Conservation (phyloP, 1,140 invertebrate genomes). For the Drosophila kepulauana region DNA sequence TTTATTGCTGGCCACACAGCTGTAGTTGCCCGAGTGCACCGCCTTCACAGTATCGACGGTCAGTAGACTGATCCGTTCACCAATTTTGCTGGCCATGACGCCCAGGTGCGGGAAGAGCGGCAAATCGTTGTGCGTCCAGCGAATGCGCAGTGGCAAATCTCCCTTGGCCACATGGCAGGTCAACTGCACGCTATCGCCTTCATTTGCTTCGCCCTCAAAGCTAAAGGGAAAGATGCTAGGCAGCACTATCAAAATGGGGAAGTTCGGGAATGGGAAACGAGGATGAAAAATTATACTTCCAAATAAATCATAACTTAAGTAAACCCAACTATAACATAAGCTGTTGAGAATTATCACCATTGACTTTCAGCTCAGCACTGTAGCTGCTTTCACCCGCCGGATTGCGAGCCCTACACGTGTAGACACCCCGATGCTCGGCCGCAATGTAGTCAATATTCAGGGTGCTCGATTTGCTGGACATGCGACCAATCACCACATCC, state of each 20-base stretch:
- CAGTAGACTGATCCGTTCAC: slow-evolving; percentile 88
- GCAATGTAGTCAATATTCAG: slow-evolving; percentile 86
- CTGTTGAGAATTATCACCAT: slow-evolving; percentile 64
- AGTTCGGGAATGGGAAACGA: slow-evolving; percentile 5
- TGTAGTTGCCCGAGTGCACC: slow-evolving; percentile 89
- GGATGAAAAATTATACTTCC: slow-evolving; percentile 15
- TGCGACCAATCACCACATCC: slow-evolving; percentile 85
- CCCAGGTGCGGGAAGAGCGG: slow-evolving; percentile 81
- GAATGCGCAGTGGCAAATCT: slow-evolving; percentile 89
- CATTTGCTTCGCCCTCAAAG: slow-evolving; percentile 88
- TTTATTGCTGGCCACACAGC: slow-evolving; percentile 90
- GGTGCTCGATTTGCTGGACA: slow-evolving; percentile 81
- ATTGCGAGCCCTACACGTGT: slow-evolving; percentile 92
- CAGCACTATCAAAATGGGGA: slow-evolving; percentile 86
- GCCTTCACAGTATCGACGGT: slow-evolving; percentile 88
- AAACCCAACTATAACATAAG: not conserved
- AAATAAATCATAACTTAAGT: slow-evolving; percentile 40
- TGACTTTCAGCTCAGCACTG: slow-evolving; percentile 78
- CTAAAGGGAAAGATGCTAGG: slow-evolving; percentile 89
- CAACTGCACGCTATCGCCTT: slow-evolving; percentile 89
- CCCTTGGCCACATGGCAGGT: slow-evolving; percentile 90
- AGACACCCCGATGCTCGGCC: slow-evolving; percentile 89
- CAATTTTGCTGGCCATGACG: slow-evolving; percentile 87
- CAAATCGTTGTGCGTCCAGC: slow-evolving; percentile 87
- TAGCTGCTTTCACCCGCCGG: slow-evolving; percentile 87